Evolutionary conservation across 2,113 vertebrate genomes (phyloP), one percentile per base, ranked within the genome.

Genomic region (Erythrocercus mccallii): DNA sequence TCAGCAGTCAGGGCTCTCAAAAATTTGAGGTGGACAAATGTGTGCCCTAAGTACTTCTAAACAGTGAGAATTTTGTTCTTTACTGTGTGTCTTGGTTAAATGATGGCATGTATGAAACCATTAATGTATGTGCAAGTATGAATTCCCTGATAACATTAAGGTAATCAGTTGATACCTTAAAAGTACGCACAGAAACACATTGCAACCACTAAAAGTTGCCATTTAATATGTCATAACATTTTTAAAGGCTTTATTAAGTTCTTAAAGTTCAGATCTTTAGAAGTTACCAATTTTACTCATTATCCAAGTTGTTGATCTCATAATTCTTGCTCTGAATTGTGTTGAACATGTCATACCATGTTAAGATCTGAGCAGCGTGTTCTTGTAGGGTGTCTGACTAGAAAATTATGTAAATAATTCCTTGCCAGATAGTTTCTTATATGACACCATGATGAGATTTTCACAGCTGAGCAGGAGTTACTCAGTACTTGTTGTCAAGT

Each of bases 151-250:
- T 37, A 37, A 54, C 12, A 3, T 3, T 14, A 54, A 17, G 25
- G 31, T 74, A 10, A 44, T 71, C 12, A 13, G 35, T 15, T 86
- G 44, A 31, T 64, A 20, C 44, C n/a, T 68, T 30, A 54, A 37
- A 81, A 58, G 14, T 16, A 16, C 4, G 12, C 9, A 7, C 21
- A 80, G 42, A 66, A 50, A 51, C 47, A 12, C 40, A 31, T 5
- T 44, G 24, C 37, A 48, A 0, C 3, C 11, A 18, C 61, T 69
- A 23, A 45, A 83, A 86, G 45, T 30, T 77, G 22, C 25, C 3
- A 0, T 25, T 72, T 64, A 25, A 18, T 60, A 42, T 33, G 14
- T 9, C 2, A 0, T 11, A 70, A 48, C 16, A 15, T 73, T 23
- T 81, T 10, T 5, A 33, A 12, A 2, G 11, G 5, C 47, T 66